phyloP scores from a whole-genome alignment of 2,888 invertebrate genomes.

The Criorhina ranunculi region DNA sequence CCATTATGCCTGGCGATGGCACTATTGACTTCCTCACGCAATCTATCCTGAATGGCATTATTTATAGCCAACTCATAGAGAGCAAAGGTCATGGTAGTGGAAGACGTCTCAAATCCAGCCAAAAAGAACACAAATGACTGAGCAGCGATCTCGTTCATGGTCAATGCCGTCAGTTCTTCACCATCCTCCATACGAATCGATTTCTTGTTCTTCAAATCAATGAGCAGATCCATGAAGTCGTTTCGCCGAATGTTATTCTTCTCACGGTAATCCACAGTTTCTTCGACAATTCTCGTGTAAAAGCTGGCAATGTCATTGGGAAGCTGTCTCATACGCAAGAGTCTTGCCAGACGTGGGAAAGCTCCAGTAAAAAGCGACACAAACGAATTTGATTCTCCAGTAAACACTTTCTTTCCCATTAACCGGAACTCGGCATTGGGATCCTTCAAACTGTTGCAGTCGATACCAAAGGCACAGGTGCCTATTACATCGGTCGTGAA shows the following conservation, averaged over 20 bases:
- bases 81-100: slow-evolving; percentile 86
- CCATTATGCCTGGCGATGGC: slow-evolving; percentile 76
- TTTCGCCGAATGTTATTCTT: slow-evolving; percentile 84
- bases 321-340: slow-evolving; percentile 78
- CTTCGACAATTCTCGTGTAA: slow-evolving; percentile 83
- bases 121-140: slow-evolving; percentile 82
- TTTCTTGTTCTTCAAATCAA: slow-evolving; percentile 85
- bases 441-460: slow-evolving; percentile 84
- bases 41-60: slow-evolving; percentile 79
- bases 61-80: slow-evolving; percentile 81
- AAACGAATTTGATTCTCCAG: slow-evolving; percentile 72
- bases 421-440: slow-evolving; percentile 82
- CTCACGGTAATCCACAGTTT: slow-evolving; percentile 83
- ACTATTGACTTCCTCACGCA: slow-evolving; percentile 78
- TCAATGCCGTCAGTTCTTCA: slow-evolving; percentile 27
- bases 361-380: slow-evolving; percentile 78
- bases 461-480: slow-evolving; percentile 85
- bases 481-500: slow-evolving; percentile 86
- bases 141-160: slow-evolving; percentile 81
- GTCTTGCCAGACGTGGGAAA: slow-evolving; percentile 79
- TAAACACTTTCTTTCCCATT: slow-evolving; percentile 79
- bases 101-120: slow-evolving; percentile 88
- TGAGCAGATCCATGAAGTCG: slow-evolving; percentile 86
- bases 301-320: slow-evolving; percentile 82
- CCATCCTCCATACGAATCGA: slow-evolving; percentile 78